phyloP scores from a whole-genome alignment of 2,113 vertebrate species.

The Perognathus longimembris region DNA sequence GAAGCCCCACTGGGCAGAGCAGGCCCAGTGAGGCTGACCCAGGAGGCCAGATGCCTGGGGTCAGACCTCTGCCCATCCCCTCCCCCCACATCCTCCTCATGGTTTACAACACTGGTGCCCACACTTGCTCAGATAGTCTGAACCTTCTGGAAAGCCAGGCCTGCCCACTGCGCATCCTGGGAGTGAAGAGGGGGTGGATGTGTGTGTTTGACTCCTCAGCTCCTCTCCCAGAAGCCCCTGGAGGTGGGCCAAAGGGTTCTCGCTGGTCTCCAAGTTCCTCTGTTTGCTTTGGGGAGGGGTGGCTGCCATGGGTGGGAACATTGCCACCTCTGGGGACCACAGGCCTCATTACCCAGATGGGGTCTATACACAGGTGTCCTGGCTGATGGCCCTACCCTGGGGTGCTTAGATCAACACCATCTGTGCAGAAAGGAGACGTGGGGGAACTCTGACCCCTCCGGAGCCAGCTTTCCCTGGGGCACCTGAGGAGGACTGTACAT shows the following conservation, averaged over 20 bases:
- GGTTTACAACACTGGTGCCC: background rate
- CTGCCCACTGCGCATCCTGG: background rate
- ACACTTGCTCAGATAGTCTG: too few species aligned
- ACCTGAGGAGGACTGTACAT: background rate
- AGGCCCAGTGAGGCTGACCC: background rate
- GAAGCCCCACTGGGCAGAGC: background rate
- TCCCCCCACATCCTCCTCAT: background rate
- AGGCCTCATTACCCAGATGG: conserved; percentile 79
- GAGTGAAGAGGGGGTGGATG: background rate
- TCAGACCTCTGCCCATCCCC: background rate
- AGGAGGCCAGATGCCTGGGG: background rate
- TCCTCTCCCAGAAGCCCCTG: background rate
- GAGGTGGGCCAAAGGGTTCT: conserved; percentile 19
- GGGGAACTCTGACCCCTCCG: background rate
- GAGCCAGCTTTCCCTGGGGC: conserved; percentile 27
- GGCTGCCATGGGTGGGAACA: background rate
- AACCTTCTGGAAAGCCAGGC: background rate
- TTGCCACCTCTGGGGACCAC: background rate
- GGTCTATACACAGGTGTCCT: background rate
- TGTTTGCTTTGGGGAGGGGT: conserved; percentile 69
- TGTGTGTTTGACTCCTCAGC: background rate
- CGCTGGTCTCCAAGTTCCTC: conserved; percentile 68
- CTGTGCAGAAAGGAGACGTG: conserved; percentile 52
- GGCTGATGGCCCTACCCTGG: background rate
- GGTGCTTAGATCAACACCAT: conserved; percentile 76